Conservation (phyloP, 1,140 invertebrate species). For the Drosophila lacertosa region DNA sequence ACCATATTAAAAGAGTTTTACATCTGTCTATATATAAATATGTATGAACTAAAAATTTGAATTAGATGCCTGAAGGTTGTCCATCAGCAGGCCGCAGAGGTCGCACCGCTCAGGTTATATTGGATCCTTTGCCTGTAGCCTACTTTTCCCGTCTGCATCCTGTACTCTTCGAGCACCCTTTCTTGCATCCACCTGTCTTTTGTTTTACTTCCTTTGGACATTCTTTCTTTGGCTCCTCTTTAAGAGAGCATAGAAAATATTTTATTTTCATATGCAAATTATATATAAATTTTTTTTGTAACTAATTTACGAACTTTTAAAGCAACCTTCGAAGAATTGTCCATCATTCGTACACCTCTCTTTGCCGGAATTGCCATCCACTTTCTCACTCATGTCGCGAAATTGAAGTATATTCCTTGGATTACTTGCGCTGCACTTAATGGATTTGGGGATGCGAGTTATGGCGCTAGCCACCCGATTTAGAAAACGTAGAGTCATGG, state of each 20-base stretch:
- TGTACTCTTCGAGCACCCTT: slow-evolving; percentile 32
- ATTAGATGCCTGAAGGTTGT: background rate
- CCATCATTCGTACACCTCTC: background rate
- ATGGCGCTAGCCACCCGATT: background rate
- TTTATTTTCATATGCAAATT: no score
- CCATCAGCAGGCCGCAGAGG: slow-evolving; percentile 8
- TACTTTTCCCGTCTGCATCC: slow-evolving; percentile 35
- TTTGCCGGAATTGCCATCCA: background rate
- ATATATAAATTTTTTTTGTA: no score
- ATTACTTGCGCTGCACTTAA: background rate
- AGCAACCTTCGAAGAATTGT: slow-evolving; percentile 43
- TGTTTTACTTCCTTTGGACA: slow-evolving; percentile 18
- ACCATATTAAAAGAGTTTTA: background rate
- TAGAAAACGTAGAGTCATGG: slow-evolving; percentile 10
- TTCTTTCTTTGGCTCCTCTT: slow-evolving; percentile 7
- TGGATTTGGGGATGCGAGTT: background rate
- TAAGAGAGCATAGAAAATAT: background rate
- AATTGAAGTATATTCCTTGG: background rate
- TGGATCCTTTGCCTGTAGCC: background rate
- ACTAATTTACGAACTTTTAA: slow-evolving; percentile 34
- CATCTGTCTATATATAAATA: no score
- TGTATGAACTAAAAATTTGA: background rate
- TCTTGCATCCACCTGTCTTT: slow-evolving; percentile 13
- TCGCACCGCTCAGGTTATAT: background rate
- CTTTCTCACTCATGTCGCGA: slow-evolving; percentile 30